Evolutionary conservation across 2,797 vertebrate genomes (phyloP).

Genomic region (Luscinia luscinia): DNA sequence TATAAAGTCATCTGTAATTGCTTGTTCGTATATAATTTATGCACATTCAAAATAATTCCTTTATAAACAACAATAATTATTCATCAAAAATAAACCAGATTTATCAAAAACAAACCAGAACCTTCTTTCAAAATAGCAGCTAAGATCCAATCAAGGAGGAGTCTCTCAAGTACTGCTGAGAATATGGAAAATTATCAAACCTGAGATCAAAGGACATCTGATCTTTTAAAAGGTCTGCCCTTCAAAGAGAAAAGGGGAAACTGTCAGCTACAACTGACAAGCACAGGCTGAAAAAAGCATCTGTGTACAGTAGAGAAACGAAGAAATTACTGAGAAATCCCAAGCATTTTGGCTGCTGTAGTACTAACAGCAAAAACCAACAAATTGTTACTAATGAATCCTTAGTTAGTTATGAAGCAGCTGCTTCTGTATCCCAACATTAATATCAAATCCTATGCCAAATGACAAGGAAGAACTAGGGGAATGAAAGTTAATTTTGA

Average conservation of each 20-base stretch:
- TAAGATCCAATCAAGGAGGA: background rate
- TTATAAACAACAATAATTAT: background rate
- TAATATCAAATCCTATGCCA: background rate
- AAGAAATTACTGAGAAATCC: background rate
- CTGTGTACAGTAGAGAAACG: background rate
- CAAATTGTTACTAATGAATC: background rate
- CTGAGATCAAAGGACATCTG: conserved; percentile 5
- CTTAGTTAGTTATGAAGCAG: background rate
- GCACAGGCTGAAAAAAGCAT: background rate
- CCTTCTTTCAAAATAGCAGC: background rate
- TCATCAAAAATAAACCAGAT: background rate
- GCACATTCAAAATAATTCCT: background rate
- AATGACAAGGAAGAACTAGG: background rate
- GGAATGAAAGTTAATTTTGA: background rate
- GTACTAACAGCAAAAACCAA: background rate
- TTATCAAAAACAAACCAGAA: background rate
- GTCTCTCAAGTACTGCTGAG: background rate
- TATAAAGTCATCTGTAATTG: background rate
- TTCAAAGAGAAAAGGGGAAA: conserved; percentile 44
- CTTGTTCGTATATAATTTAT: background rate
- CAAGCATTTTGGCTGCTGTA: background rate
- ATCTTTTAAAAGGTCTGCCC: conserved; percentile 43
- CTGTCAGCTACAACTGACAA: background rate
- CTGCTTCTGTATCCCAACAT: background rate
- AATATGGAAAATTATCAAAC: conserved; percentile 12